Conservation (phyloP, 2,888 invertebrate species). For the Dascillus cervinus region DNA sequence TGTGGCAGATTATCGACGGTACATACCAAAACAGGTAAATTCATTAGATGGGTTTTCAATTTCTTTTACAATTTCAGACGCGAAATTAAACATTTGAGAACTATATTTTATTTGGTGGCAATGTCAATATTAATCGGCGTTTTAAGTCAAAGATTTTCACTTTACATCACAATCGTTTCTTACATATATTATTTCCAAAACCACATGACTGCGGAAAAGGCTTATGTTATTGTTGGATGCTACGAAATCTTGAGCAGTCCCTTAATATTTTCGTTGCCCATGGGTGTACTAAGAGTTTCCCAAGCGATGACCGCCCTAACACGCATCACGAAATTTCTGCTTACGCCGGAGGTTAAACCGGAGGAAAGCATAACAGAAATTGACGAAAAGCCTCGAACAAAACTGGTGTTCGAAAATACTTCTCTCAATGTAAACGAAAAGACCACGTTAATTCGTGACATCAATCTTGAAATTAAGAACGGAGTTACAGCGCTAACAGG, state of each 20-base stretch:
- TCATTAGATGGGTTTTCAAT: no score
- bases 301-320: constrained; percentile 1
- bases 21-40: constrained; percentile 2
- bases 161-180: constrained; percentile 39
- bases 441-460: constrained; percentile 36
- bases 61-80: no score
- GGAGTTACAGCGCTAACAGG: constrained; percentile 51
- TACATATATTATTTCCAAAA: no score
- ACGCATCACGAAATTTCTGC: constrained; percentile 5
- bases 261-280: background rate
- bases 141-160: constrained; percentile 31
- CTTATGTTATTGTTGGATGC: constrained; percentile 2
- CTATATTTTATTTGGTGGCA: constrained; percentile 30
- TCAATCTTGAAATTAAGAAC: constrained; percentile 40
- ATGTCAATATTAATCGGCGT: constrained; percentile 29
- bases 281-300: background rate
- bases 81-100: constrained; percentile 53
- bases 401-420: no score
- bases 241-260: background rate
- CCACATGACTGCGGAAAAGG: background rate
- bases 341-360: constrained; percentile 1
- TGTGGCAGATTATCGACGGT: constrained; percentile 16
- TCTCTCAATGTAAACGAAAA: constrained; percentile 5
- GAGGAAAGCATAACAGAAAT: no score
- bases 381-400: background rate